A percentile compares a stretch with the other conserved stretches of the same genome.
Evolutionary conservation across 2,113 vertebrate genomes (phyloP).

Genomic region (Tamias sibiricus): DNA sequence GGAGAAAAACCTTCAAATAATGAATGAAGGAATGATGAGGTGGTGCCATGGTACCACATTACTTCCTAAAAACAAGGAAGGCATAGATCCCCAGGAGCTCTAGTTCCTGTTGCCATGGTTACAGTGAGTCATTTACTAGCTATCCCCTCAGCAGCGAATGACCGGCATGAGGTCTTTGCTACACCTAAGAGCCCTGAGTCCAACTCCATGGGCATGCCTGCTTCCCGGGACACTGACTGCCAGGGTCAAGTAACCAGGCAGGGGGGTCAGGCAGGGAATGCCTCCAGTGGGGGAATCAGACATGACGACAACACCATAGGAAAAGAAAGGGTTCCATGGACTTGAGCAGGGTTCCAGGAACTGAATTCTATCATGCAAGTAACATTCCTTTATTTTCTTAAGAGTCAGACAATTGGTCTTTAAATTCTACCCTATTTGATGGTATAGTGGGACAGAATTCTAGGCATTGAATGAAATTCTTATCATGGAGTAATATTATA

Average conservation of each 20-base stretch:
- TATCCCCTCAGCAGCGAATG: neutral
- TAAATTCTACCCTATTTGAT: neutral
- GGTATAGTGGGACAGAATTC: neutral
- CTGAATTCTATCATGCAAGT: conserved; percentile 11
- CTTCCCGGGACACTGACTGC: neutral
- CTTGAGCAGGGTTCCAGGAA: neutral
- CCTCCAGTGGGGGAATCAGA: neutral
- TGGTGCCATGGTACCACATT: neutral
- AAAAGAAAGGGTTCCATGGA: neutral
- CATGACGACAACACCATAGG: neutral
- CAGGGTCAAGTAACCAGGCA: neutral
- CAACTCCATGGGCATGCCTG: neutral
- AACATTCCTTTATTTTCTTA: neutral
- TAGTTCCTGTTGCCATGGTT: neutral
- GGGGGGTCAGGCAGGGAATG: neutral
- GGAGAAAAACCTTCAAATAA: neutral
- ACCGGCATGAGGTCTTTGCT: neutral
- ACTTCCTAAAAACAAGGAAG: neutral
- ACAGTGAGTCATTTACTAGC: neutral
- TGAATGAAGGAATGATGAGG: neutral
- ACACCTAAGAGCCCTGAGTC: neutral
- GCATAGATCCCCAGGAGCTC: neutral
- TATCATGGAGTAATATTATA: neutral
- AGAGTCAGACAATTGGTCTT: neutral
- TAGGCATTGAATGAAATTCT: neutral